phyloP scores from a whole-genome alignment of 2,888 invertebrate species.

The Andrena marginata region DNA sequence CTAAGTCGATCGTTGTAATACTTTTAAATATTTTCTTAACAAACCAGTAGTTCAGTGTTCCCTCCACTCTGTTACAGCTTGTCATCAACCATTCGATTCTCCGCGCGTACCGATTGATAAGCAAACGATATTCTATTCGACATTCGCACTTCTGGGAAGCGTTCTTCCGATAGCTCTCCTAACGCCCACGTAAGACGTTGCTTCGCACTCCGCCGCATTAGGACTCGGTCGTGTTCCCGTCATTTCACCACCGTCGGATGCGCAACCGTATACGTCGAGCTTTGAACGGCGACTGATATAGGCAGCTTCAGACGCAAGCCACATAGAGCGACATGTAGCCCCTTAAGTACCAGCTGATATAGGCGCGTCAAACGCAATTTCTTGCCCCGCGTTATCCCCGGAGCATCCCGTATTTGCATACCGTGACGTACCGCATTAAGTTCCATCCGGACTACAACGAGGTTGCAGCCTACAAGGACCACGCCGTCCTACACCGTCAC shows the following conservation, averaged over 20 bases:
- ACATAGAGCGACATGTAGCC: constrained; percentile 34
- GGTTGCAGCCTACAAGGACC: constrained; percentile 40
- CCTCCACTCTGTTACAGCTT: too few species aligned
- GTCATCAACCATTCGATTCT: too few species aligned
- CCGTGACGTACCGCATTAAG: constrained; percentile 67
- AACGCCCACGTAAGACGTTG: constrained; percentile 6
- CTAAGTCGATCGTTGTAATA: too few species aligned
- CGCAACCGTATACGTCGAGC: not conserved
- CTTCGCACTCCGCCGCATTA: constrained; percentile 20
- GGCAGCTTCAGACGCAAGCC: constrained; percentile 52
- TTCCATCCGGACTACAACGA: constrained; percentile 59
- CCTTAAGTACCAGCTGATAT: constrained; percentile 58
- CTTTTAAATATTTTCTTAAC: too few species aligned
- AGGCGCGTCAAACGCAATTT: constrained; percentile 72
- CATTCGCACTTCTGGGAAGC: not conserved
- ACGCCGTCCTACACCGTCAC: constrained; percentile 13
- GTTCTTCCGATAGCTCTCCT: not conserved
- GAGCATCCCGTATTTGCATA: constrained; percentile 67
- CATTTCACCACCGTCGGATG: not conserved
- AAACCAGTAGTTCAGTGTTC: too few species aligned
- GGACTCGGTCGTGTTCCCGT: constrained; percentile 17
- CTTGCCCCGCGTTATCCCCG: constrained; percentile 62
- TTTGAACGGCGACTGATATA: constrained; percentile 54
- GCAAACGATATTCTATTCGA: not conserved
- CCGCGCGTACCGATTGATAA: too few species aligned